Percentiles rank a stretch among this genome's conserved stretches.
These are phyloP conservation scores for Oxyruncus cristatus DNA, from an alignment of 2,113 vertebrate species.

Conservation along the genomic window DNA sequence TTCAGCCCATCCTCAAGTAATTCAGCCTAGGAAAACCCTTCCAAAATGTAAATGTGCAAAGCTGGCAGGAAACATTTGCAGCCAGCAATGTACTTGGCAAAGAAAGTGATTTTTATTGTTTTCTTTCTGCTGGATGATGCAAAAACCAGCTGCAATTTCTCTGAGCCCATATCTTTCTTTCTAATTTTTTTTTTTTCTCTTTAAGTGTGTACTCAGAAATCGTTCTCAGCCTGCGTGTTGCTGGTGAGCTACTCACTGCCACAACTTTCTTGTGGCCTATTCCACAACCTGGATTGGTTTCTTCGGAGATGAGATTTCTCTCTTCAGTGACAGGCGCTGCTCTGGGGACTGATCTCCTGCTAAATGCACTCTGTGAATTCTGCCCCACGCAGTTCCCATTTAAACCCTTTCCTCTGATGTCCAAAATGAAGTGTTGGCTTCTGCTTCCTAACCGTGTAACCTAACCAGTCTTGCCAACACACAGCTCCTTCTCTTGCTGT, in stretches of 20 bases:
- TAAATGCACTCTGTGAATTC: not conserved
- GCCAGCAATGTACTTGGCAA: slow-evolving; percentile 40
- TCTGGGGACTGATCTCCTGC: not conserved
- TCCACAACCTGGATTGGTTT: not conserved
- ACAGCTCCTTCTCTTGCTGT: not conserved
- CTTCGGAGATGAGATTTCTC: not conserved
- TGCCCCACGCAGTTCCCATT: rapidly evolving
- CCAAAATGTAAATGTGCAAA: slow-evolving; percentile 8
- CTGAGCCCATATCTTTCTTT: not conserved
- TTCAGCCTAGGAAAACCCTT: not conserved
- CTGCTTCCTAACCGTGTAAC: not conserved
- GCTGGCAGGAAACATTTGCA: not conserved
- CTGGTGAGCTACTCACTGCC: not conserved
- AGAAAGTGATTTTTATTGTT: not conserved
- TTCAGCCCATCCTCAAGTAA: not conserved
- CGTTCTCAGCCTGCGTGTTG: rapidly evolving
- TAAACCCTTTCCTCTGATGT: not conserved
- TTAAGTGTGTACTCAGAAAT: not conserved
- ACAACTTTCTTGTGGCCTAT: not conserved
- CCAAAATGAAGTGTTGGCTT: not conserved
- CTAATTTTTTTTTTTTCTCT: not conserved
- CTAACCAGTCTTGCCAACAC: not conserved
- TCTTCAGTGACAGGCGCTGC: not conserved
- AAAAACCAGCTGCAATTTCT: slow-evolving; percentile 54
- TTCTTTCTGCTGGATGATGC: not conserved